phyloP scores from a whole-genome alignment of 2,113 vertebrate genomes.

The Edolisoma coerulescens region DNA sequence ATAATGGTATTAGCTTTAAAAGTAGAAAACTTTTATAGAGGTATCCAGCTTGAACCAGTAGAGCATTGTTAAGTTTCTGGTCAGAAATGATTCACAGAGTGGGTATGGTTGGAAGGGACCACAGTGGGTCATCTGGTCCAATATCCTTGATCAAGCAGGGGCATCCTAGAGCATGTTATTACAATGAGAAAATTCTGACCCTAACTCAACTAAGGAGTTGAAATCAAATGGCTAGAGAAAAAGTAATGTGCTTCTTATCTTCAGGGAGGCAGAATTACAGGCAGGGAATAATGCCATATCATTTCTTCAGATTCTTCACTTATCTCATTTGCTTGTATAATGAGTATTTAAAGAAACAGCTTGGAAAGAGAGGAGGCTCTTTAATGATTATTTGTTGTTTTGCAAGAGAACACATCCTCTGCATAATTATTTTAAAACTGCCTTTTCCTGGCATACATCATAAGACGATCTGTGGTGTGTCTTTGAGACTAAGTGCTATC shows the following conservation, averaged over 20 bases:
- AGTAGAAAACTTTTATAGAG: background rate
- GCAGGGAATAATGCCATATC: background rate
- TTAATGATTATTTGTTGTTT: conserved; percentile 32
- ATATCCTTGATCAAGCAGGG: background rate
- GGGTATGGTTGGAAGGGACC: background rate
- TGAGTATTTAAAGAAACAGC: background rate
- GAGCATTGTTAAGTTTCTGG: background rate
- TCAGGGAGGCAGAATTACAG: background rate
- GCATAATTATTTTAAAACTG: conserved; percentile 31
- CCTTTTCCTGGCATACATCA: background rate
- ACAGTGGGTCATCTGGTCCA: background rate
- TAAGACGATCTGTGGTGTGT: background rate
- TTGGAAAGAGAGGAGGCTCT: background rate
- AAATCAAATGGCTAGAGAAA: background rate
- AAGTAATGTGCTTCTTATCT: background rate
- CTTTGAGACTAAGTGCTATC: background rate
- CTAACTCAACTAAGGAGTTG: background rate
- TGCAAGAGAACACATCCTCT: conserved; percentile 15
- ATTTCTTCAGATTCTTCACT: conserved; percentile 13
- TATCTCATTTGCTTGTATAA: conserved; percentile 12
- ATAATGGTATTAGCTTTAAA: background rate
- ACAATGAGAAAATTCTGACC: background rate
- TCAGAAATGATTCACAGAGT: background rate
- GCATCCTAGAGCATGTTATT: background rate
- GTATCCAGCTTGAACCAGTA: background rate